Evolutionary conservation across 2,797 vertebrate species (phyloP), one percentile per base, ranked within the genome.

Genomic region (Sebastes hopkinsi): DNA sequence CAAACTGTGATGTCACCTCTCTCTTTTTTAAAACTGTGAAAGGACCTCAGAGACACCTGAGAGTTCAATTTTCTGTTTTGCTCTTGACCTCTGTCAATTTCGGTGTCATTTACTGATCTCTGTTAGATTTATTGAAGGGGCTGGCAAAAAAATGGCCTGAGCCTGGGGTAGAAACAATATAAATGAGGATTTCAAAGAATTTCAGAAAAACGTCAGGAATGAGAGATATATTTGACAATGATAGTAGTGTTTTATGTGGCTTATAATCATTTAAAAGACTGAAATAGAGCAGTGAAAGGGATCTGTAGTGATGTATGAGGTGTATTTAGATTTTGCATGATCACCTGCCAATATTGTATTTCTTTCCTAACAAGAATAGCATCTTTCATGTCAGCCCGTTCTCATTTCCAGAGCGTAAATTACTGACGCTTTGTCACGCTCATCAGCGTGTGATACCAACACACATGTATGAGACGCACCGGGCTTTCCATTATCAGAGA

Each of bases 21-120:
- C 46, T 52, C 30, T 32, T 50, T 77, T 80, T 72, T 77, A 11
- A 81, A 62, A 72, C 16, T 22, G 16, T 60, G 34, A 73, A 65
- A 67, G 32, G 4, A 27, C 68, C 50, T 36, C n/a, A 1, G 62
- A 75, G 58, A 82, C 66, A 81, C 46, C 30, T 66, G 59, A 75
- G 27, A 32, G 60, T 62, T 79, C 6, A 20, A n/a, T 42, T 55
- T 59, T 59, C 12, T 75, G 29, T 78, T 84, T 75, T 77, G 62
- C 54, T 80, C 61, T 75, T 6, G 61, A 74, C 76, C 58, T 74
- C 67, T 80, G 46, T 80, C 68, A 59, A 16, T 67, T 58, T 56
- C n/a, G 1, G 38, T 65, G 80, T 72, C 80, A 71, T 81, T 80
- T 67, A 61, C 56, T 75, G 55, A 75, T 83, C 13, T 59, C 20